Evolutionary conservation across 2,113 vertebrate species (phyloP), one percentile per base, ranked within the genome.

Genomic region (Sinosuthora webbiana): DNA sequence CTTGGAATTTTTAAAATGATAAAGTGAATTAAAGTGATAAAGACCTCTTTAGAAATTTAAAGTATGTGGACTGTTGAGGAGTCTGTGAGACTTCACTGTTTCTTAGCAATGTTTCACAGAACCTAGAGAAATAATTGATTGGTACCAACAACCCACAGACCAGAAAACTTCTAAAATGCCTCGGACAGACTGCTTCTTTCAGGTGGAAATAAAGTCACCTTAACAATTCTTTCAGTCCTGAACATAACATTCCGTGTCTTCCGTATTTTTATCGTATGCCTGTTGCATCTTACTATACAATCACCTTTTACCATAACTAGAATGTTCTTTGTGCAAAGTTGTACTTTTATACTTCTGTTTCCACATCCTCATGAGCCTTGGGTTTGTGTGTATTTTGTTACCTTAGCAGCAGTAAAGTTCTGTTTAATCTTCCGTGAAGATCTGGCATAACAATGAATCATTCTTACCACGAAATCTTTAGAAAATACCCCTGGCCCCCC

Each of bases 401-500:
- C 70, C 84, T 83, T 87, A 90, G 91, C 69, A 95, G 94, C 87
- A 85, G 70, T 4, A 80, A 79, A 85, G 87, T 95, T 95, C 65
- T 94, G 87, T 90, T 94, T 96, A 94, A 91, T 90, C 65, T 94
- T 93, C 84, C 84, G 15, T 69, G 68, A 95, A 94, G 59, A 65
- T 50, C 78, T 93, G 67, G 82, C 75, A 39, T 41, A 88, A 91
- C 67, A 90, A 85, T 80, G 70, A 94, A 91, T 95, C 87, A 94
- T 55, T 89, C 84, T 87, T 65, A 69, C 74, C 27, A 35, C 0
- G 0, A 82, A 91, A 73, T 71, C 57, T 83, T 79, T n/a, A 87
- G 78, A 62, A 93, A 80, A 53, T 80, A 35, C 23, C 49, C 62
- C 18, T 91, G 44, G 44, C 33, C 23, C 39, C 19, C 10, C 27